phyloP scores from a whole-genome alignment of 2,797 vertebrate genomes.

The Spinibarbus caldwelli region DNA sequence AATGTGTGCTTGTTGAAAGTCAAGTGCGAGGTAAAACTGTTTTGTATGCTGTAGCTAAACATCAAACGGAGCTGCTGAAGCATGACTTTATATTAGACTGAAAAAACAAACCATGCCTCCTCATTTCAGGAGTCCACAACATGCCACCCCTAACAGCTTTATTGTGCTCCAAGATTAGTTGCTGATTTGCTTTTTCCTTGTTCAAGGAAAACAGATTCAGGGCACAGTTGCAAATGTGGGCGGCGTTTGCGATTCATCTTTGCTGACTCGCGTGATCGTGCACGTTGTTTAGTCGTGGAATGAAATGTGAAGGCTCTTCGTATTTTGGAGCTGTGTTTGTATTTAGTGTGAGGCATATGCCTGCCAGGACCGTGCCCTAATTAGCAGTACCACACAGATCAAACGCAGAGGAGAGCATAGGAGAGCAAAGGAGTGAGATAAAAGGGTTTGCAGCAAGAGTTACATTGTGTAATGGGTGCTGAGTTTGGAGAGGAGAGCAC shows the following conservation, averaged over 20 bases:
- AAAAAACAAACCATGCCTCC: not conserved
- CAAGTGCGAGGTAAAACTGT: not conserved
- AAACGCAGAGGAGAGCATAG: slow-evolving; percentile 70
- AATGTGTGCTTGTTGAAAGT: not conserved
- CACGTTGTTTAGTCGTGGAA: slow-evolving; percentile 56
- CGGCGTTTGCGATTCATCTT: slow-evolving; percentile 57
- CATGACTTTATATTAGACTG: not conserved
- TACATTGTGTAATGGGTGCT: slow-evolving; percentile 72
- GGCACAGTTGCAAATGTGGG: slow-evolving; percentile 39
- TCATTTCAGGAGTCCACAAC: not conserved
- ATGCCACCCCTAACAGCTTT: not conserved
- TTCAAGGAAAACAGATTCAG: slow-evolving; percentile 31
- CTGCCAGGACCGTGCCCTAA: slow-evolving; percentile 77
- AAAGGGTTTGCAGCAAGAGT: slow-evolving; percentile 72
- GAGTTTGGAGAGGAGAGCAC: slow-evolving; percentile 69
- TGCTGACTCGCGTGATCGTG: slow-evolving; percentile 71
- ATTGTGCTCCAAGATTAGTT: slow-evolving; percentile 18
- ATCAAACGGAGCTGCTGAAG: not conserved
- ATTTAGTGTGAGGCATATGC: slow-evolving; percentile 75
- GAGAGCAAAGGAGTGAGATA: slow-evolving; percentile 72
- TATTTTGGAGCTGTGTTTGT: slow-evolving; percentile 60
- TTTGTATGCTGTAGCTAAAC: not conserved
- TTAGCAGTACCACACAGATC: slow-evolving; percentile 81
- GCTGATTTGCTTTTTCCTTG: slow-evolving; percentile 11
- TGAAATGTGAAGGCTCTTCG: slow-evolving; percentile 70